Conservation (phyloP, 2,888 invertebrate genomes). For the Troides aeacus region DNA sequence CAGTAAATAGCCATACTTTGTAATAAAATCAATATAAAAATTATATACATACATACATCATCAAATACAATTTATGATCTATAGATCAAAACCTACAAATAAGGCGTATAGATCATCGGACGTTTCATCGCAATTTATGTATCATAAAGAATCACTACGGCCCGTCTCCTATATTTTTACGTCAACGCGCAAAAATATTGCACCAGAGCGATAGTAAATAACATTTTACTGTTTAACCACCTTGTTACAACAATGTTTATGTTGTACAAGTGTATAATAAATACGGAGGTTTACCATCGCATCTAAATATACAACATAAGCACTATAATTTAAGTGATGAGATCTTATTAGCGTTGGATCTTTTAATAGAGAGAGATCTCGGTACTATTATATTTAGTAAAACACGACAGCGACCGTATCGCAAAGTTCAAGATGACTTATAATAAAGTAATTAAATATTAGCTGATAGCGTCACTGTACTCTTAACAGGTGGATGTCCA, state of each 20-base stretch:
- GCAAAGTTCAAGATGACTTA: too few relatives aligned
- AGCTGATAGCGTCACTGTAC: too few relatives aligned
- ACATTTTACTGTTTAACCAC: conserved; percentile 16
- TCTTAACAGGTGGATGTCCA: too few relatives aligned
- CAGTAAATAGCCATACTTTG: not conserved
- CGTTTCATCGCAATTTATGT: conserved; percentile 14
- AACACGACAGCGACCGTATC: too few relatives aligned
- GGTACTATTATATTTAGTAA: too few relatives aligned
- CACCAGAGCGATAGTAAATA: conserved; percentile 20
- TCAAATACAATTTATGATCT: conserved; percentile 7
- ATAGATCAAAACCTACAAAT: not conserved
- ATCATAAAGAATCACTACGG: conserved; percentile 15
- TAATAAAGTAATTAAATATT: too few relatives aligned
- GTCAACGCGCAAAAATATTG: conserved; percentile 25
- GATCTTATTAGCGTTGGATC: too few relatives aligned
- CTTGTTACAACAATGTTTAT: conserved; percentile 21
- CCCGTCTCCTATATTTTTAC: conserved; percentile 12
- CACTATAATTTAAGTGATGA: too few relatives aligned
- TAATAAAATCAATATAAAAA: not conserved
- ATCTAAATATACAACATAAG: too few relatives aligned
- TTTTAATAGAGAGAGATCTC: too few relatives aligned
- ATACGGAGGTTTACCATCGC: too few relatives aligned
- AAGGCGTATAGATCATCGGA: conserved; percentile 14
- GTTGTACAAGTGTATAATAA: conserved; percentile 2
- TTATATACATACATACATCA: not conserved